phyloP scores from a whole-genome alignment of 2,888 invertebrate species.

The Cataglyphis albicans region DNA sequence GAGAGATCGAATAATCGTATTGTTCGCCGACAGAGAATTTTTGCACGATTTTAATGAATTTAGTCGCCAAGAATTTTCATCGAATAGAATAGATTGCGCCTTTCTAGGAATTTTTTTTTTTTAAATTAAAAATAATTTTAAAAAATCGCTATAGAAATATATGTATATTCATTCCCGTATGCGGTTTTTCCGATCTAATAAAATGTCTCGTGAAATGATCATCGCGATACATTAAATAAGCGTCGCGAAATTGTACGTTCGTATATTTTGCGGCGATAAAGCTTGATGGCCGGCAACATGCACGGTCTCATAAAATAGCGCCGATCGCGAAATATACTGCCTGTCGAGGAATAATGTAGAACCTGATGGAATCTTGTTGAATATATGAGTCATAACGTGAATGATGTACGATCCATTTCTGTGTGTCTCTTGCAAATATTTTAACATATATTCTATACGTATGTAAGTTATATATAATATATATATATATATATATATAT shows the following conservation, averaged over 20 bases:
- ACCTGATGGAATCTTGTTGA: conserved; percentile 40
- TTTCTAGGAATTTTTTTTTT: neutral
- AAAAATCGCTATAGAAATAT: neutral
- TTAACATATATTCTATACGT: neutral
- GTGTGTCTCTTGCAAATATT: conserved; percentile 1
- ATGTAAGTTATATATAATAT: neutral
- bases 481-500: conserved; percentile 4
- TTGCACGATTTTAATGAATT: neutral
- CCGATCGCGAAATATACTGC: conserved; percentile 47
- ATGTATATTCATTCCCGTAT: neutral
- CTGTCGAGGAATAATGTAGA: conserved; percentile 48
- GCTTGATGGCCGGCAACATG: conserved; percentile 26
- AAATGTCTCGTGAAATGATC: conserved; percentile 12
- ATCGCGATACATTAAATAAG: conserved; percentile 18
- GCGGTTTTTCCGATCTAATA: conserved; percentile 6
- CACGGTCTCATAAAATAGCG: conserved; percentile 37
- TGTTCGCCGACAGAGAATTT: neutral
- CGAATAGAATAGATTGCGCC: neutral
- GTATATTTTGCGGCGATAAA: conserved; percentile 29
- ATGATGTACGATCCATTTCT: conserved; percentile 35
- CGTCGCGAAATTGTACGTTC: conserved; percentile 12
- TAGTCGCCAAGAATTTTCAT: neutral
- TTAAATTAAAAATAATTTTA: neutral
- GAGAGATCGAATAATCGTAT: neutral
- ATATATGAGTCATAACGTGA: conserved; percentile 26